Evolutionary conservation across 1,140 invertebrate species (phyloP), one percentile per base, ranked within the genome.

Genomic region (Saccostrea glomerata): DNA sequence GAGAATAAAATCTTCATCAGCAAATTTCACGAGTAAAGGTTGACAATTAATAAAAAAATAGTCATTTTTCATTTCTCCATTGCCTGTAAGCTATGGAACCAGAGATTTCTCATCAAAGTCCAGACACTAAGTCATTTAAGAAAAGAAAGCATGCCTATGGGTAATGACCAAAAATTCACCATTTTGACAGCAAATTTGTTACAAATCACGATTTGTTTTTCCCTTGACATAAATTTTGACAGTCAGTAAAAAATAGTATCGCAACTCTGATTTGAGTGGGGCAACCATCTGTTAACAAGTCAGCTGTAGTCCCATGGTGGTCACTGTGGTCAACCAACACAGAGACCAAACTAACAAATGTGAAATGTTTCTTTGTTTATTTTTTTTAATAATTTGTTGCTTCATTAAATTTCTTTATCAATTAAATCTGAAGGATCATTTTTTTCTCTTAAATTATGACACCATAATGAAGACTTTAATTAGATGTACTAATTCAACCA

Each of bases 1-100:
- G 6, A 47, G 9, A 47, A 47, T 1, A 47, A 47, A 47, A 47
- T 47, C 9, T 47, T 1, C 47, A 47, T 5, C 58, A 20, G 58
- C 7, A 30, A 13, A 15, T 40, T 36, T 30, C 30, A 30, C 30
- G 30, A 40, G 4, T 30, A 13, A 36, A 25, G 30, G 30, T 36
- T 11, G 13, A 36, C 58, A 23, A 60, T 36, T 20, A 13, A 63
- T 5, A 66, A 63, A 60, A 13, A 25, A 60, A 12, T 60, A 17
- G 84, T 66, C 56, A 84, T 84, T 84, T 84, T 84, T 84, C 83
- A 84, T 56, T 23, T 84, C 56, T 84, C 9, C 12, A 47, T 11
- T 84, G 25, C 47, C 70, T 77, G 70, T 15, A 11, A 77, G 70
- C 11, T 9, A 77, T 30, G 30, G 70, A 36, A 77, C 70, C 25